These are phyloP conservation scores for Aphidoletes aphidimyza DNA, from an alignment of 2,888 invertebrate genomes.

Conservation along the genomic window DNA sequence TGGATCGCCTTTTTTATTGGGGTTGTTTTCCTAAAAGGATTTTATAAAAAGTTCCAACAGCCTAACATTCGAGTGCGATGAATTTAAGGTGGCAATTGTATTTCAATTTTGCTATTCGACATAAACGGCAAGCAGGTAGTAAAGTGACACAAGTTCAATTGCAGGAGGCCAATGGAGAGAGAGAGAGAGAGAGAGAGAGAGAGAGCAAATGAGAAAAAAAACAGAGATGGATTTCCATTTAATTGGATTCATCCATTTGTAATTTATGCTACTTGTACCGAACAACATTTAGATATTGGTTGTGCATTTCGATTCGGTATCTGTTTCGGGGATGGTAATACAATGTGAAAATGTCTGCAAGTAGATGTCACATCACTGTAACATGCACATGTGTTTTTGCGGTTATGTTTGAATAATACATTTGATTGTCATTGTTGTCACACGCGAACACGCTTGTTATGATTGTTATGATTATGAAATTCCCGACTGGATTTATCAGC, in stretches of 20 bases:
- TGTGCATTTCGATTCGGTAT: neutral
- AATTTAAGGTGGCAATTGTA: too few relatives aligned
- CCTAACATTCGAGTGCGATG: neutral
- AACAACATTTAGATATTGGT: neutral
- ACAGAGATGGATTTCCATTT: neutral
- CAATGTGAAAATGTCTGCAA: neutral
- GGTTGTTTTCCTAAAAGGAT: slow-evolving; percentile 17
- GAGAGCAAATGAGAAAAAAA: neutral
- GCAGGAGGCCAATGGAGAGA: neutral
- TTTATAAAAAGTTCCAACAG: neutral
- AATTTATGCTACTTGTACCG: neutral
- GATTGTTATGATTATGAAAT: slow-evolving; percentile 53
- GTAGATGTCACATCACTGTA: slow-evolving; percentile 43
- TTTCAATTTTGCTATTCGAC: too few relatives aligned
- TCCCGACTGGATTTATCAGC: slow-evolving; percentile 31
- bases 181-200: neutral
- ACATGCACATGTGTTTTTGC: slow-evolving; percentile 36
- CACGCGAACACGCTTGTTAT: neutral
- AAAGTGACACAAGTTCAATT: neutral
- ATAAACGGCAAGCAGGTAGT: neutral
- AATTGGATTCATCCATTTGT: slow-evolving; percentile 24
- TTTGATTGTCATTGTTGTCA: slow-evolving; percentile 53
- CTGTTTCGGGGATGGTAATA: neutral
- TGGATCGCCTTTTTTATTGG: neutral
- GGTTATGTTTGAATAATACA: slow-evolving; percentile 52